A percentile compares a stretch with the other conserved stretches of the same genome.
These are phyloP conservation scores for Xenopus petersii DNA, from an alignment of 2,797 vertebrate genomes.

Conservation along the genomic window DNA sequence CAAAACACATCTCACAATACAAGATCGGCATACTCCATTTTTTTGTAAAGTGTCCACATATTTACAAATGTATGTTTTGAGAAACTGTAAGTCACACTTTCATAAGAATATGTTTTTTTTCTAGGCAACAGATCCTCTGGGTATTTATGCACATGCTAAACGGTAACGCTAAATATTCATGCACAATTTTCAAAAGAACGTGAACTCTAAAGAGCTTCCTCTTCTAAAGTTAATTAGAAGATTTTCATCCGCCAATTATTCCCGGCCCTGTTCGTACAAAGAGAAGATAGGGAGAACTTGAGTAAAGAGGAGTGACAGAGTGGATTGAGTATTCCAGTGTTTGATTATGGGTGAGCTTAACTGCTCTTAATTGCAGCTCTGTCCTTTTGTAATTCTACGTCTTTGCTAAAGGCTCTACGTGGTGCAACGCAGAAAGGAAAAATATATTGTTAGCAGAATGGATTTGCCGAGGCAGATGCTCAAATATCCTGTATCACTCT, in stretches of 20 bases:
- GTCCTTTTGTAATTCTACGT: background rate
- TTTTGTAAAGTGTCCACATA: background rate
- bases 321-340: conserved; percentile 4
- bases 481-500: too few relatives aligned
- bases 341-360: conserved; percentile 25
- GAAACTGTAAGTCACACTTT: background rate
- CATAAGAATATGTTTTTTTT: background rate
- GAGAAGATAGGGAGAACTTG: background rate
- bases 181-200: background rate
- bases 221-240: background rate
- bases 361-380: conserved; percentile 21
- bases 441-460: too few relatives aligned
- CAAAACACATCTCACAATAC: too few relatives aligned
- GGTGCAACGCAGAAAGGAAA: too few relatives aligned
- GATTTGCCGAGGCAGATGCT: too few relatives aligned
- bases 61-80: background rate
- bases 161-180: background rate
- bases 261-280: background rate
- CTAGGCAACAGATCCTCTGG: background rate
- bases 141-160: background rate
- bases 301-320: background rate
- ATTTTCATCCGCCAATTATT: conserved; percentile 1
- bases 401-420: too few relatives aligned
- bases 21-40: too few relatives aligned
- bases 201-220: background rate